These are phyloP conservation scores for Stichodactyla mertensii DNA, from an alignment of 64 coral and sea anemone species.

Conservation along the genomic window DNA sequence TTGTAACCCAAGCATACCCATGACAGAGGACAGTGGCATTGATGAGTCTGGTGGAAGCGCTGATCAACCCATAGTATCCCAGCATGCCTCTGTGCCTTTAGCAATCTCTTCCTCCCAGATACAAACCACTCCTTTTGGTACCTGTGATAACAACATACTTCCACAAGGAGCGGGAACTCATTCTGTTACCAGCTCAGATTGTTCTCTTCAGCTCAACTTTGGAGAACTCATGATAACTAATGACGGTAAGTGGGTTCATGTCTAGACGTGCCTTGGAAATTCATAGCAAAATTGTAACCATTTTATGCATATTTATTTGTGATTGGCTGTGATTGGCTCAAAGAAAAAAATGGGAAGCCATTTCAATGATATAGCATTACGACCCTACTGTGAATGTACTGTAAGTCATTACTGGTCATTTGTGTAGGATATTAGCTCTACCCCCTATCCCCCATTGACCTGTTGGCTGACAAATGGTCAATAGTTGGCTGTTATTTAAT, in stretches of 20 bases:
- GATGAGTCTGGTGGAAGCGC: constrained; percentile 31
- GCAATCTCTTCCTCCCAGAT: background rate
- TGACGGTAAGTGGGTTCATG: background rate
- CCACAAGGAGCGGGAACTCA: background rate
- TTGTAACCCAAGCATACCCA: constrained; percentile 2
- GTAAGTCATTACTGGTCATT: no score
- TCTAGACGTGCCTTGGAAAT: no score
- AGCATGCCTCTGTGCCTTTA: background rate
- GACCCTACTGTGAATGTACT: no score
- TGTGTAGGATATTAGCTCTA: no score
- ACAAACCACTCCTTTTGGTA: background rate
- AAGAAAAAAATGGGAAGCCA: no score
- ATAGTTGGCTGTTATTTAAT: no score
- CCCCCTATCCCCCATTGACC: no score
- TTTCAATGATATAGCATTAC: no score
- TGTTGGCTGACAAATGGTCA: no score
- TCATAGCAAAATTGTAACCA: no score
- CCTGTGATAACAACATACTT: background rate
- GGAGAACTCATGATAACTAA: constrained; percentile 10
- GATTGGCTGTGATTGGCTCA: no score
- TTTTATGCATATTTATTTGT: no score
- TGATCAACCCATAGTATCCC: constrained; percentile 16
- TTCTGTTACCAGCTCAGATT: background rate
- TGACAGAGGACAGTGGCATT: constrained; percentile 48
- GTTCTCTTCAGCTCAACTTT: constrained; percentile 5